Conservation (phyloP, 2,888 invertebrate genomes). For the Ectropis crepuscularia region DNA sequence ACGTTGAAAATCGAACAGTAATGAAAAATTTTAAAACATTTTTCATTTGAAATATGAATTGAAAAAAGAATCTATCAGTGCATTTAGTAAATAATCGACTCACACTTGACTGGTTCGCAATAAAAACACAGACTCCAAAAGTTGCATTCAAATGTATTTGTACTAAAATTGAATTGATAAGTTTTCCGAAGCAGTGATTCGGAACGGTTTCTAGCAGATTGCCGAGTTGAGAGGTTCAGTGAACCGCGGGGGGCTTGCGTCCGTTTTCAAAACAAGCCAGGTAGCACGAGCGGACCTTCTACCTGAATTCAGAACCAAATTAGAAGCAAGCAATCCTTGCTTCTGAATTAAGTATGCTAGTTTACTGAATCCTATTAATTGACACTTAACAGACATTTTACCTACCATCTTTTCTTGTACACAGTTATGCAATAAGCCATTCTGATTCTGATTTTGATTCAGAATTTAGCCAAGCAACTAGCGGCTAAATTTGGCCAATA, state of each 20-base stretch:
- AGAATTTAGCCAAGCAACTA: too few species aligned
- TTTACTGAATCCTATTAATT: too few species aligned
- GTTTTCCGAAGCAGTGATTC: slow-evolving; percentile 5
- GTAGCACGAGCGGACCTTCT: slow-evolving; percentile 2
- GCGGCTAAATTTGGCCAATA: too few species aligned
- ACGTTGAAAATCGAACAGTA: too few species aligned
- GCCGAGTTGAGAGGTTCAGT: slow-evolving; percentile 13
- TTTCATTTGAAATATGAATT: too few species aligned
- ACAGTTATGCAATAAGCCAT: too few species aligned
- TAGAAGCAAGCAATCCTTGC: neutral
- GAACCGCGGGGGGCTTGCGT: slow-evolving; percentile 2
- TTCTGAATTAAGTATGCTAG: too few species aligned
- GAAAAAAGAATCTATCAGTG: neutral
- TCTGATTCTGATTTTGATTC: too few species aligned
- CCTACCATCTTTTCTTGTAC: too few species aligned
- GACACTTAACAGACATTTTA: too few species aligned
- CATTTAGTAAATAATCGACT: neutral
- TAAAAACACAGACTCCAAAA: neutral
- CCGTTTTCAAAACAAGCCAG: slow-evolving; percentile 9
- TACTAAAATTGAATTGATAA: slow-evolving; percentile 6
- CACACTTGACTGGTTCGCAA: neutral
- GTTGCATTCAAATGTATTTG: slow-evolving; percentile 2
- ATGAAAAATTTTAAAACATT: too few species aligned
- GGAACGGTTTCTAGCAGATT: slow-evolving; percentile 10
- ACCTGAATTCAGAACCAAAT: neutral